A percentile compares a stretch with the other conserved stretches of the same genome.
phyloP scores from a whole-genome alignment of 1,140 invertebrate genomes.

The Oedothorax gibbosus region DNA sequence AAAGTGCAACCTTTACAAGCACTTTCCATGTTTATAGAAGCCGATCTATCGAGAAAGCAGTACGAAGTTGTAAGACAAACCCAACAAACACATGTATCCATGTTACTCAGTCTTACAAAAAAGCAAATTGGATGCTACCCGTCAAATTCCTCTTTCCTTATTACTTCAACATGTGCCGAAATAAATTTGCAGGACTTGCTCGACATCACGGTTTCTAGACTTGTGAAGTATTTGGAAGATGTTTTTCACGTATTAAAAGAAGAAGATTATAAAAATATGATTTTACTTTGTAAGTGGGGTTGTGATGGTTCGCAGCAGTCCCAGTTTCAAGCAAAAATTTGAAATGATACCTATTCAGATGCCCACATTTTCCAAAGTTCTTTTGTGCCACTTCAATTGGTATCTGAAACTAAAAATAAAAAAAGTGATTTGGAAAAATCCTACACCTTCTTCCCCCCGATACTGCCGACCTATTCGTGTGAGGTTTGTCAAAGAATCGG shows the following conservation, averaged over 20 bases:
- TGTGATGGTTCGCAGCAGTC: slow-evolving; percentile 21
- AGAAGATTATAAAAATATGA: neutral
- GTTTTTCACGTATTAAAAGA: neutral
- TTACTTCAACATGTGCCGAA: neutral
- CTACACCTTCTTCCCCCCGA: neutral
- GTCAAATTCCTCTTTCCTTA: neutral
- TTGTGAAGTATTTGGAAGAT: neutral
- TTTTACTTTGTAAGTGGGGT: slow-evolving; percentile 17
- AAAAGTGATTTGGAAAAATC: slow-evolving; percentile 18
- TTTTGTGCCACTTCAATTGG: neutral
- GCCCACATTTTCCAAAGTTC: slow-evolving; percentile 4
- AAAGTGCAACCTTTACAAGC: neutral
- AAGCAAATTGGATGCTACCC: neutral
- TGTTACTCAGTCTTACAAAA: slow-evolving; percentile 10
- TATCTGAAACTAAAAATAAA: neutral
- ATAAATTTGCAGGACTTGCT: too few species aligned
- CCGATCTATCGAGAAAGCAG: slow-evolving; percentile 9
- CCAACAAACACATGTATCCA: neutral
- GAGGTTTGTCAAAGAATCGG: too few species aligned
- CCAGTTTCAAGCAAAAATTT: slow-evolving; percentile 16
- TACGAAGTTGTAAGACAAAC: slow-evolving; percentile 10
- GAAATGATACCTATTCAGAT: neutral
- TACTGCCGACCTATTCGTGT: too few species aligned
- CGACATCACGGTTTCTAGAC: neutral
- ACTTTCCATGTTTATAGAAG: slow-evolving; percentile 17